Evolutionary conservation across 2,797 vertebrate genomes (phyloP).

Genomic region (Diglossa cyanea): DNA sequence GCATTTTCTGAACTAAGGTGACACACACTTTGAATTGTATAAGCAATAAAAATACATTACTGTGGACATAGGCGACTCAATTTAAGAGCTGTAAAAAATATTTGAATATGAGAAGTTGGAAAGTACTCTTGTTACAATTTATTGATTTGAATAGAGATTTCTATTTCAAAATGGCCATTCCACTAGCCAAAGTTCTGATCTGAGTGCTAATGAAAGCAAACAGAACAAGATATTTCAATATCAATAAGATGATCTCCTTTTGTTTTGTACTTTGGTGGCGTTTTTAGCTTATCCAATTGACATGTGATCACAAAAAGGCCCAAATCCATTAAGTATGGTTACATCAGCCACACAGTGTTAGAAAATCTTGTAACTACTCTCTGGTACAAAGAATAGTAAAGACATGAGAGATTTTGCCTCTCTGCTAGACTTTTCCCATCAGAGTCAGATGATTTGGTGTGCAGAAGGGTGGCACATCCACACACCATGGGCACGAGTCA

Average conservation of each 20-base stretch:
- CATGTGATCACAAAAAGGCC: background rate
- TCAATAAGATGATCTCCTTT: background rate
- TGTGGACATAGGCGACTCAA: background rate
- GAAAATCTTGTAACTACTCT: background rate
- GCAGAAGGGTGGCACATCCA: fast-evolving
- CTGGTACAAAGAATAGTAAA: background rate
- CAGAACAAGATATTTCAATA: background rate
- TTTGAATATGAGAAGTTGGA: background rate
- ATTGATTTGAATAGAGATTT: background rate
- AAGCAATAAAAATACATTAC: background rate
- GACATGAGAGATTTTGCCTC: background rate
- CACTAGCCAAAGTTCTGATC: background rate
- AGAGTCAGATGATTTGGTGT: background rate
- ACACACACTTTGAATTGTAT: background rate
- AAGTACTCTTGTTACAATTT: background rate
- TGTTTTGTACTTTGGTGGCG: background rate
- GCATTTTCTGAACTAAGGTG: background rate
- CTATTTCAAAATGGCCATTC: background rate
- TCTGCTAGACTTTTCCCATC: background rate
- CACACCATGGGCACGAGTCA: background rate
- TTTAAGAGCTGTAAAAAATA: background rate
- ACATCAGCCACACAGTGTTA: background rate
- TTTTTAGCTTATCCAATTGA: background rate
- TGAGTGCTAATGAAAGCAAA: background rate
- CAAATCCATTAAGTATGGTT: background rate